phyloP scores from a whole-genome alignment of 2,113 vertebrate genomes.

The Mormyrus lacerda region DNA sequence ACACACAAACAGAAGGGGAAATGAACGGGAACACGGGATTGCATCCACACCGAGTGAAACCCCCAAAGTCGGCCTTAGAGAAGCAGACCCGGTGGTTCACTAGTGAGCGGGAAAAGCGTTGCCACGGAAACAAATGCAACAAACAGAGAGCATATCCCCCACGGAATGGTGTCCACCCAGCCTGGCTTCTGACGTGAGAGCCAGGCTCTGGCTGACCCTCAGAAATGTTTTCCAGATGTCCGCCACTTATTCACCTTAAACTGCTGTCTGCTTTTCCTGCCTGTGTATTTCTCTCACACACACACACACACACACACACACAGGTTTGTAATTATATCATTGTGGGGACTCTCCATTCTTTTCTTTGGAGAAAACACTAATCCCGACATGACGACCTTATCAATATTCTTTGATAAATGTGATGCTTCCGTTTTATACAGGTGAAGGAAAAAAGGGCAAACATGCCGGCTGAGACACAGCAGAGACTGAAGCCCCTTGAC shows the following conservation, averaged over 20 bases:
- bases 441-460: background rate
- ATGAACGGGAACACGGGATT: background rate
- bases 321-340: background rate
- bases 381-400: background rate
- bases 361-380: too few species aligned
- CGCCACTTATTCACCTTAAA: background rate
- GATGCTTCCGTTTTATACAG: background rate
- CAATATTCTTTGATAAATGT: background rate
- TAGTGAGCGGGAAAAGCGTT: slow-evolving; percentile 21
- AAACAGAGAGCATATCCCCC: slow-evolving; percentile 55
- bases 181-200: slow-evolving; percentile 50
- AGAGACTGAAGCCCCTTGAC: background rate
- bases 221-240: slow-evolving; percentile 48
- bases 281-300: background rate
- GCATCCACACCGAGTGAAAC: background rate
- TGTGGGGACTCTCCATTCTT: background rate
- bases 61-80: background rate
- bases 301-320: background rate
- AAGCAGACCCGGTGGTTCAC: background rate
- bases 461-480: background rate
- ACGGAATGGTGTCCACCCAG: slow-evolving; percentile 45
- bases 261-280: background rate
- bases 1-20: slow-evolving; percentile 13
- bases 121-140: slow-evolving; percentile 46
- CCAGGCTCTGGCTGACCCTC: background rate